These are phyloP conservation scores for Troides oblongomaculatus DNA, from an alignment of 2,888 invertebrate species.

Conservation along the genomic window DNA sequence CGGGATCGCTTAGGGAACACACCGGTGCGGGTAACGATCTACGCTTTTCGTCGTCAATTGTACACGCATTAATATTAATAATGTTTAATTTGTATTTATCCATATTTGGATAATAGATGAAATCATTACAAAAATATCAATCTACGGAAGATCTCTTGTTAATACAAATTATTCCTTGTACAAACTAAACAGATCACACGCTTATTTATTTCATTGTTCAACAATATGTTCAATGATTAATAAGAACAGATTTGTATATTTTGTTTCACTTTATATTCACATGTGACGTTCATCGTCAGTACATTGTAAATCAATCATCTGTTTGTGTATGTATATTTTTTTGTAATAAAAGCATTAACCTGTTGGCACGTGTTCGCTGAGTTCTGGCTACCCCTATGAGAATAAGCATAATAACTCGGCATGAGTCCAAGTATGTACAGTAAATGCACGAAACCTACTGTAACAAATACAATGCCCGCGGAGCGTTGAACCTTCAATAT, in stretches of 20 bases:
- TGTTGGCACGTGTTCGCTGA: not conserved
- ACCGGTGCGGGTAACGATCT: slow-evolving; percentile 5
- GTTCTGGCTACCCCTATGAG: not conserved
- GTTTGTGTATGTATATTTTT: not conserved
- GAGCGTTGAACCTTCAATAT: not conserved
- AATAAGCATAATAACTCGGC: slow-evolving; percentile 1
- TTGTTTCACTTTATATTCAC: too few relatives aligned
- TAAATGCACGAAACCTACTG: not conserved
- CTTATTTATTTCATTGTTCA: too few relatives aligned
- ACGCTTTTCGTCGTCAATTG: slow-evolving; percentile 2
- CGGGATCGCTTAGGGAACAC: too few relatives aligned
- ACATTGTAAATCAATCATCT: not conserved
- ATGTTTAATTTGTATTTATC: not conserved
- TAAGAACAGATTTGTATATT: too few relatives aligned
- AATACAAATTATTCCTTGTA: too few relatives aligned
- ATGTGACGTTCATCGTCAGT: not conserved
- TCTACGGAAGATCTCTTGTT: too few relatives aligned
- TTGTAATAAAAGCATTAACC: not conserved
- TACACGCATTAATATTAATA: slow-evolving; percentile 8
- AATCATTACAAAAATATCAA: too few relatives aligned
- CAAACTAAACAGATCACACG: too few relatives aligned
- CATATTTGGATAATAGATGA: not conserved
- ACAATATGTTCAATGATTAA: too few relatives aligned
- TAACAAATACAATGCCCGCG: not conserved
- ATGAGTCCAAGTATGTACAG: not conserved